These are phyloP conservation scores for Scaptomyza parva DNA, from an alignment of 2,888 invertebrate species.

Conservation along the genomic window DNA sequence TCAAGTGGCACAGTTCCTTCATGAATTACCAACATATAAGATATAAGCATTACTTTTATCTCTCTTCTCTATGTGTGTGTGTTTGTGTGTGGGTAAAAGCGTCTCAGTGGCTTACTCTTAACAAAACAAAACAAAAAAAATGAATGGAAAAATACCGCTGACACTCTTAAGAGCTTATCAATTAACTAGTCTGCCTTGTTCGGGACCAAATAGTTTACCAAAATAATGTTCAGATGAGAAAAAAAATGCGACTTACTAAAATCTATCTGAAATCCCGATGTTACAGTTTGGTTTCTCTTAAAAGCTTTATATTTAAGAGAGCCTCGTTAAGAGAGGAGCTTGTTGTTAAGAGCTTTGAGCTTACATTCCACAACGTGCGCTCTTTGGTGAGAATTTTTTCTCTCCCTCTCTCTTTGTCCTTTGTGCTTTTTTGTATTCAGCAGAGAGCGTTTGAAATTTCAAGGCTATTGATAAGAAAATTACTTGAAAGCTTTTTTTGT, in stretches of 20 bases:
- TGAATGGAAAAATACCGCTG: conserved; percentile 14
- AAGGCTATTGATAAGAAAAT: conserved; percentile 33
- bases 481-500: conserved; percentile 32
- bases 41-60: not conserved
- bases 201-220: conserved; percentile 18
- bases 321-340: conserved; percentile 31
- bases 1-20: conserved; percentile 73
- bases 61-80: conserved; percentile 4
- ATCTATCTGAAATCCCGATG: conserved; percentile 7
- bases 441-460: conserved; percentile 28
- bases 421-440: conserved; percentile 43
- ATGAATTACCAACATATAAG: conserved; percentile 37
- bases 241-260: conserved; percentile 13
- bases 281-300: conserved; percentile 50
- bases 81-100: conserved; percentile 14
- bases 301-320: conserved; percentile 60
- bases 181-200: conserved; percentile 48
- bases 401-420: conserved; percentile 1
- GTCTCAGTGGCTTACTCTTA: conserved; percentile 51
- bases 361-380: conserved; percentile 39
- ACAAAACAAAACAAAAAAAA: too few species aligned
- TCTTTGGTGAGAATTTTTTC: conserved; percentile 10
- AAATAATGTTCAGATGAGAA: conserved; percentile 5
- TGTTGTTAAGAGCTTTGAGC: conserved; percentile 31
- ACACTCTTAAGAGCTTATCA: conserved; percentile 58